A percentile compares a stretch with the other conserved stretches of the same genome.
These are phyloP conservation scores for Syngnathus acus DNA, from an alignment of 2,797 vertebrate species.

Conservation along the genomic window DNA sequence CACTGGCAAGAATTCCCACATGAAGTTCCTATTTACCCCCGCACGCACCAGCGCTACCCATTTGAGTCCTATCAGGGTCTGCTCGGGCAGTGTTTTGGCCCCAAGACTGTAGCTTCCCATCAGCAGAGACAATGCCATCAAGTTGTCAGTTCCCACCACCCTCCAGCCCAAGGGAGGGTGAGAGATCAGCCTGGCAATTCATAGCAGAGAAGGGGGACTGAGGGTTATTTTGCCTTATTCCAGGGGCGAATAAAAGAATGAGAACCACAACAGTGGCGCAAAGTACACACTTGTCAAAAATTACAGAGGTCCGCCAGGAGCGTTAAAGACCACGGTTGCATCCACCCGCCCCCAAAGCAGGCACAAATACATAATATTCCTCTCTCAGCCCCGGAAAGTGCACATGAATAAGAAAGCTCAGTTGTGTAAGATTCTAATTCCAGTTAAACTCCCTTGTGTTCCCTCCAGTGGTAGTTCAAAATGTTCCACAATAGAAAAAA, in stretches of 20 bases:
- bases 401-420: not conserved
- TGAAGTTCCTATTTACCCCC: conserved; percentile 23
- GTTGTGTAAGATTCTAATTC: not conserved
- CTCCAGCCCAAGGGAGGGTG: conserved; percentile 39
- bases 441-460: not conserved
- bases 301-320: conserved; percentile 33
- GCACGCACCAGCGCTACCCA: conserved; percentile 6
- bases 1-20: conserved; percentile 13
- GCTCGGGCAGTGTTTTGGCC: conserved; percentile 17
- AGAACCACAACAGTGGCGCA: conserved; percentile 27
- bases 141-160: conserved; percentile 56
- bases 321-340: conserved; percentile 27
- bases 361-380: not conserved
- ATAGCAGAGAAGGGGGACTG: conserved; percentile 27
- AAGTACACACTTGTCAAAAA: conserved; percentile 31
- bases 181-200: conserved; percentile 53
- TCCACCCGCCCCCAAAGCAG: conserved; percentile 1
- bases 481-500: not conserved
- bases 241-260: conserved; percentile 47
- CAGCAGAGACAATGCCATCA: conserved; percentile 55
- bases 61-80: conserved; percentile 13
- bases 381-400: conserved; percentile 2
- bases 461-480: not conserved
- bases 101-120: conserved; percentile 37
- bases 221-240: conserved; percentile 43